Base-by-base conservation (phyloP, 2,888 invertebrate species). In the Amiota mariae region DNA sequence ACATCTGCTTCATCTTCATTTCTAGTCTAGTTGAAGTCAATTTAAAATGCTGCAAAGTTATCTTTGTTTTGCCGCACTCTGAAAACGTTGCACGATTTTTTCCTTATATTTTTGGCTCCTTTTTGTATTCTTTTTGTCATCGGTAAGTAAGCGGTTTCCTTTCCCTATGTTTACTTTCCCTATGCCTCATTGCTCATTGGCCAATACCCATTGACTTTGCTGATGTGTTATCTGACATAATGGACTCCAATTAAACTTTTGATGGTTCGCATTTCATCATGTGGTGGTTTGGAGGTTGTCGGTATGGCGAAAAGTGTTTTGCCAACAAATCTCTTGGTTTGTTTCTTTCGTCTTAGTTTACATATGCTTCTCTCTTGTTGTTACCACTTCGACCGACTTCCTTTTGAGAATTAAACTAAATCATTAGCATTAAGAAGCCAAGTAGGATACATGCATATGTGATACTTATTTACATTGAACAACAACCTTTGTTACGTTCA, bases 151-250 rank as follows among this genome's bases (percentile, higher is more conserved):
- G 47, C 15, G 48, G 46, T 24, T 64, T 46, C 56, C 66, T 72
- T 61, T 57, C 67, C 72, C 67, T 36, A 36, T 36, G 36, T 36
- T 36, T 6, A 2, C 36, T 36, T 36, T 36, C 36, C 36, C 36
- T 36, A 6, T 36, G 8, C 8, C 36, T 36, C 36, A 36, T 4
- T 36, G 36, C 2, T 6, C 6, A 36, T 36, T 36, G 36, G 6
- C 36, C 36, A 36, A 36, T 36, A 36, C 4, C 6, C 36, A 36
- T 36, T 36, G 36, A 6, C 36, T 6, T 36, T 36, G 6, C 6
- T 6, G 83, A 82, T 82, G 80, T 86, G 83, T 79, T 85, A 87
- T 87, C 86, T 85, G 84, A 86, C 87, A 87, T 85, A 87, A 87
- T 86, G 84, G 87, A 86, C 84, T 83, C 86, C 86, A 86, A 86